Evolutionary conservation across 2,888 invertebrate genomes (phyloP), one percentile per base, ranked within the genome.

Genomic region (Macropis europaea): DNA sequence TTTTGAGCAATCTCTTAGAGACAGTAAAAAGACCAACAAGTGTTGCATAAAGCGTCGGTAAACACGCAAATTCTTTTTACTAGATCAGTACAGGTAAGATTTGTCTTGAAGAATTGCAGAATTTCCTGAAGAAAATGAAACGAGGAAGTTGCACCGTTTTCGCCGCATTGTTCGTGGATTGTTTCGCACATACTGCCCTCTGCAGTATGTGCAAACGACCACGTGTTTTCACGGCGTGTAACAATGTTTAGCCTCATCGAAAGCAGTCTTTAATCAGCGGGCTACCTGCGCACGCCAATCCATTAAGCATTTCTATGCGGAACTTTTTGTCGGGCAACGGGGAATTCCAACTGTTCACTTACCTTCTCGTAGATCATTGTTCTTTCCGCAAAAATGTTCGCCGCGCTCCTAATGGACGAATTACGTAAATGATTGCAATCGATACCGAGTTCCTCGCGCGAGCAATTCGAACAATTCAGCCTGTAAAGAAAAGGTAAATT

Each of bases 281-380:
- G 17, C 28, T 22, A 45, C 22, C 30, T 38, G n/a, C 43, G 19
- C 28, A 11, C 36, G 15, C 4, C 7, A 1, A 19, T 34, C 45
- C 36, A 52, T 45, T 28, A 13, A 34, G 9, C 15, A 40, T 54
- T 63, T 63, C 54, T 30, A 47, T 28, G 54, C 15, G 53, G 17
- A 47, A 47, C 47, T 57, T 52, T 63, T 57, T 57, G 45, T 40
- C 38, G 32, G 7, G 30, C 47, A 34, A 9, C 61, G 15, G 45
- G 45, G 56, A 57, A 57, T 69, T 69, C 69, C 63, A 63, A 30
- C 45, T 62, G 57, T 28, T 57, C 52, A 13, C 40, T 17, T 45
- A 26, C 45, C 24, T 57, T 38, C 24, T n/a, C 43, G 26, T 19
- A 30, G 40, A 57, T 63, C 57, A 63, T 52, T 69, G 69, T 63